A percentile compares a stretch with the other conserved stretches of the same genome.
These are phyloP conservation scores for Atrichornis clamosus DNA, from an alignment of 2,113 vertebrate species.

Conservation along the genomic window DNA sequence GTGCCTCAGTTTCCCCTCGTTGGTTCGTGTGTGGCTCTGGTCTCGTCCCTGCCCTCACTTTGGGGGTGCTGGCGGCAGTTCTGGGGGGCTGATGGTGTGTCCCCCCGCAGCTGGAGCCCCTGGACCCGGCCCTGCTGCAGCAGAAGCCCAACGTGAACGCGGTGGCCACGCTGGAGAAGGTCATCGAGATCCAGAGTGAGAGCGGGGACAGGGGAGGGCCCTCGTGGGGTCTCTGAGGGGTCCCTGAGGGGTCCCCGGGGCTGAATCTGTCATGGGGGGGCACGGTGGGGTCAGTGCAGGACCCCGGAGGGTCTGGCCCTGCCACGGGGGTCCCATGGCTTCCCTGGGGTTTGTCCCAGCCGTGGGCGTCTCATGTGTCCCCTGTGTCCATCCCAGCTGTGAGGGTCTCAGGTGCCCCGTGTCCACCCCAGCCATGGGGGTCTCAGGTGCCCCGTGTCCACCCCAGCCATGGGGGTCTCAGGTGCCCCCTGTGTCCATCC, in stretches of 20 bases:
- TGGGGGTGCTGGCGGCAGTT: neutral
- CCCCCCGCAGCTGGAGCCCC: constrained; percentile 77
- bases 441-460: neutral
- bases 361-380: neutral
- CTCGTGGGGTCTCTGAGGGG: neutral
- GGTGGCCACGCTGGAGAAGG: constrained; percentile 86
- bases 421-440: too few relatives aligned
- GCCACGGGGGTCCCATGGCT: too few relatives aligned
- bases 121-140: constrained; percentile 83
- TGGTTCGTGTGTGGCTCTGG: fast-evolving
- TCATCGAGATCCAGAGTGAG: constrained; percentile 91
- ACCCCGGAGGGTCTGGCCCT: neutral
- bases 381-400: neutral
- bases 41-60: fast-evolving
- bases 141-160: constrained; percentile 88
- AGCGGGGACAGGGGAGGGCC: neutral
- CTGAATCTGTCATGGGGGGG: neutral
- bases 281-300: neutral
- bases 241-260: neutral
- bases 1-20: neutral
- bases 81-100: neutral
- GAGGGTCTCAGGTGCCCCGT: neutral
- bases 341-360: too few relatives aligned
- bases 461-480: too few relatives aligned
- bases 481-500: too few relatives aligned